phyloP scores from a whole-genome alignment of 2,113 vertebrate genomes.

The Psilopsiagon aurifrons region DNA sequence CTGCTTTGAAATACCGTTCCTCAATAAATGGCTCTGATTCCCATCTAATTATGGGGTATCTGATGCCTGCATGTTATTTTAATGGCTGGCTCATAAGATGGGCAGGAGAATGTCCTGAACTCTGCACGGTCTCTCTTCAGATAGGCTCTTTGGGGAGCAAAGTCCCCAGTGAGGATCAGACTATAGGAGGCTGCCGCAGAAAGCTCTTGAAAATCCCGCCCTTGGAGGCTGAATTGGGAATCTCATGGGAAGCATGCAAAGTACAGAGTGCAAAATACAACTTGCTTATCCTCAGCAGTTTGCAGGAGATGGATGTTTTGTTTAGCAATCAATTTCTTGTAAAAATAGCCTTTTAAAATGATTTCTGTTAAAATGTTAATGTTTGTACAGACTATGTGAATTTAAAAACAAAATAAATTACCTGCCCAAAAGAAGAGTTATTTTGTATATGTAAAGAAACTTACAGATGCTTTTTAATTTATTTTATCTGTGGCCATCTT shows the following conservation, averaged over 20 bases:
- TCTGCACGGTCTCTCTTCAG: neutral
- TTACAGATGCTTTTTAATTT: conserved; percentile 87
- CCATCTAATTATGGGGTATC: neutral
- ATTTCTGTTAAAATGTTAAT: conserved; percentile 69
- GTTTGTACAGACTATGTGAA: conserved; percentile 84
- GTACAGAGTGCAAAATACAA: neutral
- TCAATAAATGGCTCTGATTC: neutral
- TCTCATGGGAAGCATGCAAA: neutral
- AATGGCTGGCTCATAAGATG: neutral
- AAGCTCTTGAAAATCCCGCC: neutral
- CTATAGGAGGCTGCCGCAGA: neutral
- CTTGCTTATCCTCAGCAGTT: neutral
- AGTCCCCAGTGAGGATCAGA: neutral
- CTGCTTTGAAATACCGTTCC: neutral
- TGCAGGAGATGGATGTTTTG: neutral
- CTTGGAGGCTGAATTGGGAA: too few species aligned
- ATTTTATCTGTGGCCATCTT: conserved; percentile 82
- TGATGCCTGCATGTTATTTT: neutral
- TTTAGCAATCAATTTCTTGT: neutral
- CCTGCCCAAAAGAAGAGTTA: conserved; percentile 76
- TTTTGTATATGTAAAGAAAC: conserved; percentile 89
- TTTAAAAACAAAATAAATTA: neutral
- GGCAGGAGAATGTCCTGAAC: neutral
- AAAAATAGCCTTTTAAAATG: conserved; percentile 71
- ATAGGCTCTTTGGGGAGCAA: neutral